phyloP scores from a whole-genome alignment of 37 sponge, comb jelly and placozoan genomes.

The Tethya wilhelma region DNA sequence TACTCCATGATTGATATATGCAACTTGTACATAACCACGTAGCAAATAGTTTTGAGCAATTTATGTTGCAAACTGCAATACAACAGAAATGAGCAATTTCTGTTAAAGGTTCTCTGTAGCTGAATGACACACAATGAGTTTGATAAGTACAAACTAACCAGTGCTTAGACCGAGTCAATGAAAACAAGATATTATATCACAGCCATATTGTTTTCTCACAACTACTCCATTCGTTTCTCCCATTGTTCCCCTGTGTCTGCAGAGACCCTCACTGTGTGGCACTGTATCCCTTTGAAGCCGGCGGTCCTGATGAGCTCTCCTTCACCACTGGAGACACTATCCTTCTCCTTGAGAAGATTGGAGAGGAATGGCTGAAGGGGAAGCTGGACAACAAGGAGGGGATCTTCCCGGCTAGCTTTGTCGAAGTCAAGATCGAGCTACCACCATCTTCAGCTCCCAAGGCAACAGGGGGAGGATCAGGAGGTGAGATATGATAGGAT shows the following conservation, averaged over 20 bases:
- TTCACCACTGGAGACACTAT: constrained; percentile 69
- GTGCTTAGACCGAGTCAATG: no score
- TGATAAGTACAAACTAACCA: no score
- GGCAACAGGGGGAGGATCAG: not conserved
- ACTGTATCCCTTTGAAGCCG: constrained; percentile 49
- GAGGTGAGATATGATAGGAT: not conserved
- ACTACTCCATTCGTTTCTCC: constrained; percentile 15
- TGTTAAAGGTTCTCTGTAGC: not conserved
- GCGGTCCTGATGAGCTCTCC: constrained; percentile 62
- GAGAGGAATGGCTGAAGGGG: constrained; percentile 78
- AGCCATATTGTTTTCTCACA: no score
- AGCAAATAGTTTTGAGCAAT: not conserved
- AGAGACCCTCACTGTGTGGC: constrained; percentile 78
- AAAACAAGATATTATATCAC: no score
- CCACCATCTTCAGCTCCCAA: not conserved
- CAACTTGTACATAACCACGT: not conserved
- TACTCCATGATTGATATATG: no score
- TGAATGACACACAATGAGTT: no score
- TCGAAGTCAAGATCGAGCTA: constrained; percentile 63
- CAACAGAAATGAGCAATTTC: not conserved
- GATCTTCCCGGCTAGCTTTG: constrained; percentile 79
- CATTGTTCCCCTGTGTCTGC: not conserved
- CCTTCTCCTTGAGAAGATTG: constrained; percentile 61
- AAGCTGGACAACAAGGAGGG: constrained; percentile 40
- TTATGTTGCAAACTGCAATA: not conserved